Evolutionary conservation across 35 echinoderm and acorn worm genomes (phyloP).

Genomic region (Lytechinus pictus): DNA sequence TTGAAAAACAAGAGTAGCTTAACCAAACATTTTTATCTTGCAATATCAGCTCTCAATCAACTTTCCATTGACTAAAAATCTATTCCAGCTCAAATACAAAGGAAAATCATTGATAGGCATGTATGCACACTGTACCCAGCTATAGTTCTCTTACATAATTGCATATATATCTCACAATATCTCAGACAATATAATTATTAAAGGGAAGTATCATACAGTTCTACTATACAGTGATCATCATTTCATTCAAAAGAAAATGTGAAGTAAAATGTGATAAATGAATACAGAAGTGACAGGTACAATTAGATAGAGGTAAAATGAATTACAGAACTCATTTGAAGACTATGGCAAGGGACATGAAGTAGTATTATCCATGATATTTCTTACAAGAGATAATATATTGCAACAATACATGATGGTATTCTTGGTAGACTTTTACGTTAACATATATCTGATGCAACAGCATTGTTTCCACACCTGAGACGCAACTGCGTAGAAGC

Average conservation of each 20-base stretch:
- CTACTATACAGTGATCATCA: neutral
- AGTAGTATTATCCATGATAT: neutral
- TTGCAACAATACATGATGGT: neutral
- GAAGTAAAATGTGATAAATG: neutral
- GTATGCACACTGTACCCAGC: neutral
- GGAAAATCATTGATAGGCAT: neutral
- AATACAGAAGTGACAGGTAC: neutral
- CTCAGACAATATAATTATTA: neutral
- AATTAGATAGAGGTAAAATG: neutral
- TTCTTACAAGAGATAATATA: neutral
- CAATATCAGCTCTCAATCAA: neutral
- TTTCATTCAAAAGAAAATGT: neutral
- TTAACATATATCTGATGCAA: neutral
- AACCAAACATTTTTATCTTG: neutral
- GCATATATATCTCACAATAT: constrained; percentile 20
- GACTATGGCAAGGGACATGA: neutral
- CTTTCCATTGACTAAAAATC: neutral
- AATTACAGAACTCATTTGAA: neutral
- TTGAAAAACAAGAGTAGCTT: neutral
- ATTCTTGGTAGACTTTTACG: neutral
- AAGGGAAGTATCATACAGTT: constrained; percentile 3
- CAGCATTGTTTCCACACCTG: neutral
- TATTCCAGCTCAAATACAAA: neutral
- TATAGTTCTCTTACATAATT: neutral
- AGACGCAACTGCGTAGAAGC: neutral